Evolutionary conservation across 2,113 vertebrate species (phyloP).

Genomic region (Dermatemys mawii): DNA sequence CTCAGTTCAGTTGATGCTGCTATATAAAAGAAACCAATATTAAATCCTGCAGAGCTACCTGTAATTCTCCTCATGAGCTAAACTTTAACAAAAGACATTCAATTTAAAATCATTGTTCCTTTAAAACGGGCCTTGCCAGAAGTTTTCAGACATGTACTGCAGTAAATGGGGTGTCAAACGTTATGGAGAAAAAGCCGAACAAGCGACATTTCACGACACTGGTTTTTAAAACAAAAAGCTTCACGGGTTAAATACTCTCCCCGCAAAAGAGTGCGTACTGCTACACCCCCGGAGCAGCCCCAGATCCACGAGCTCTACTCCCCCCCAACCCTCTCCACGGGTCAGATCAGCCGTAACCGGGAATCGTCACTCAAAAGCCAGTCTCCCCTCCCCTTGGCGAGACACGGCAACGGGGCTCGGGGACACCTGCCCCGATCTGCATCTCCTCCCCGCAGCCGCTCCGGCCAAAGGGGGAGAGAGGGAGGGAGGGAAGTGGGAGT

Average conservation of each 20-base stretch:
- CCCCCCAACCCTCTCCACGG: fast-evolving
- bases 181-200: fast-evolving
- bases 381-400: background rate
- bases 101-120: background rate
- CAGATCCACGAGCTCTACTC: background rate
- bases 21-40: background rate
- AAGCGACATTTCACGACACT: fast-evolving
- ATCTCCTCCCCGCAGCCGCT: background rate
- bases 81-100: background rate
- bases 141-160: background rate
- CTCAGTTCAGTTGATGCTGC: background rate
- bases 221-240: background rate
- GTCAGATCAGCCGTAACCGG: background rate
- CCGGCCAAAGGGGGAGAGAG: background rate
- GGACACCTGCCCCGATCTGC: background rate
- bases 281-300: fast-evolving
- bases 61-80: background rate
- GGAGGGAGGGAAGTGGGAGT: too few relatives aligned
- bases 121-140: background rate
- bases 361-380: background rate
- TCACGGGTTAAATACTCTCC: background rate
- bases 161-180: fast-evolving
- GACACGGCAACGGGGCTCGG: background rate
- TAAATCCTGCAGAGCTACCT: background rate
- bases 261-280: background rate